Conservation (phyloP, 2,797 vertebrate species). For the Syngnathus rostellatus region DNA sequence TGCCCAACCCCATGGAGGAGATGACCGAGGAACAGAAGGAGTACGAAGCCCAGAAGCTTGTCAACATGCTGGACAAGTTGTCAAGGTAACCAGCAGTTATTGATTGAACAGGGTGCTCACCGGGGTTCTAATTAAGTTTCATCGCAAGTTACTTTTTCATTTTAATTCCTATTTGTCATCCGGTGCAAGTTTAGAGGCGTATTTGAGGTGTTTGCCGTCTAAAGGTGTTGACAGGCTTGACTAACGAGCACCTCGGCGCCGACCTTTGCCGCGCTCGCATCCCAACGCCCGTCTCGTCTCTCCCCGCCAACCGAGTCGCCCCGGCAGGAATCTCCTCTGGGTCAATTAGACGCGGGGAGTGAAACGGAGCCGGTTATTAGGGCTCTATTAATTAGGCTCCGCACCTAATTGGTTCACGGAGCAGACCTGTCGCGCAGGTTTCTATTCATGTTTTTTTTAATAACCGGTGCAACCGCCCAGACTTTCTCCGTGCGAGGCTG, state of each 20-base stretch:
- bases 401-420: slow-evolving; percentile 77
- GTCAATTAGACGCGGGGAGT: slow-evolving; percentile 82
- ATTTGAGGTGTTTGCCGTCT: background rate
- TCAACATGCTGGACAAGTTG: slow-evolving; percentile 93
- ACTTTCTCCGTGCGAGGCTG: slow-evolving; percentile 50
- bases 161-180: too few species aligned
- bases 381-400: slow-evolving; percentile 76
- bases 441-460: slow-evolving; percentile 57
- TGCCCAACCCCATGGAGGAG: slow-evolving; percentile 92
- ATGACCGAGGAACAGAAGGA: slow-evolving; percentile 99
- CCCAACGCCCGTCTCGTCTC: slow-evolving; percentile 56
- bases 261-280: slow-evolving; percentile 58
- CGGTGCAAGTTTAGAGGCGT: background rate
- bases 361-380: slow-evolving; percentile 76
- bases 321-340: slow-evolving; percentile 78
- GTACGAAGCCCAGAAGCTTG: slow-evolving; percentile 94
- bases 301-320: slow-evolving; percentile 87
- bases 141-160: too few species aligned
- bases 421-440: slow-evolving; percentile 36
- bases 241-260: slow-evolving; percentile 31
- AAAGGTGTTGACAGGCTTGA: background rate
- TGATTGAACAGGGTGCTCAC: background rate
- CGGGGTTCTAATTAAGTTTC: too few species aligned
- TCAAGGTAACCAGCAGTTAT: slow-evolving; percentile 74
- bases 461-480: slow-evolving; percentile 38